Evolutionary conservation across 2,797 vertebrate species (phyloP).

Genomic region (Hypotaenidia okinawae): DNA sequence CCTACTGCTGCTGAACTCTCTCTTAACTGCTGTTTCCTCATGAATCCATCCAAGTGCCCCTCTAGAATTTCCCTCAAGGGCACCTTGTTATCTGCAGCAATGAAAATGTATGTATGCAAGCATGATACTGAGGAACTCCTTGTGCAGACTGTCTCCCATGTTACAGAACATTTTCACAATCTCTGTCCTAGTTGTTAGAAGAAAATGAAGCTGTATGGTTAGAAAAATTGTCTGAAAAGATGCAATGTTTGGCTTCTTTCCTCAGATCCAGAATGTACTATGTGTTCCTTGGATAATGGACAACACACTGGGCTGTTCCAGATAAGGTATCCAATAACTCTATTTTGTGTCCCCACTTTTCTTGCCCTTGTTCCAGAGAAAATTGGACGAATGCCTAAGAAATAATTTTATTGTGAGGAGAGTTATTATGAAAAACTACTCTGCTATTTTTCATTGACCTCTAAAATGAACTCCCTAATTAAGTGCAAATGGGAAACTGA

Average conservation of each 20-base stretch:
- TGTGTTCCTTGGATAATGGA: conserved; percentile 79
- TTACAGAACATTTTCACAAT: conserved; percentile 48
- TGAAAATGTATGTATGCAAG: background rate
- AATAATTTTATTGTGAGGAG: conserved; percentile 81
- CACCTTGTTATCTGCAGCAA: background rate
- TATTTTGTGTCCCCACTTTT: conserved; percentile 71
- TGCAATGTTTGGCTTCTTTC: conserved; percentile 68
- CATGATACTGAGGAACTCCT: background rate
- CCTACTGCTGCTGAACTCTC: background rate
- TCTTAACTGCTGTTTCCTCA: background rate
- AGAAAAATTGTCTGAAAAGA: conserved; percentile 61
- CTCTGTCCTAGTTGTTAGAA: conserved; percentile 37
- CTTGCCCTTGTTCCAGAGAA: conserved; percentile 78
- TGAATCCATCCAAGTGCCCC: background rate
- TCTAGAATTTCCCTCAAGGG: background rate
- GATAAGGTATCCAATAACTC: conserved; percentile 82
- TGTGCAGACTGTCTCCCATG: conserved; percentile 10
- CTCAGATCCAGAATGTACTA: conserved; percentile 76
- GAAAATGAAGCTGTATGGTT: conserved; percentile 41
- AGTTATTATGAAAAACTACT: conserved; percentile 78
- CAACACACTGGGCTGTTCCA: conserved; percentile 74
- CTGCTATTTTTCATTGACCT: conserved; percentile 79
- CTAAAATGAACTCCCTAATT: conserved; percentile 80
- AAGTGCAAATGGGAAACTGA: conserved; percentile 82
- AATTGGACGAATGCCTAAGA: conserved; percentile 73